These are phyloP conservation scores for Saimiri boliviensis DNA, from an alignment of 2,113 vertebrate species.

Conservation along the genomic window DNA sequence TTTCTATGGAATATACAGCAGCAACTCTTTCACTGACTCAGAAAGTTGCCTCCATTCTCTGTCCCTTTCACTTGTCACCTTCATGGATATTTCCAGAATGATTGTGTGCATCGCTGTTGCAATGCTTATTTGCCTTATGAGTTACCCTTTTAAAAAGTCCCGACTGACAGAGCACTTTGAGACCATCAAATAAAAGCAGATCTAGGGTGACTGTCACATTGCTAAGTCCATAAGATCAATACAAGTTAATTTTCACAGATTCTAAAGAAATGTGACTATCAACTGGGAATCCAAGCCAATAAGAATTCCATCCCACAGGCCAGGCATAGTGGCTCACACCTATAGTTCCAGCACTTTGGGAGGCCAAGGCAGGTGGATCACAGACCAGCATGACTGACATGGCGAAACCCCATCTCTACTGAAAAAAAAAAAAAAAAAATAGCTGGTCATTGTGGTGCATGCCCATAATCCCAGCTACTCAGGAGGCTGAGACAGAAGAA, in stretches of 20 bases:
- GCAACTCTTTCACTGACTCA: background rate
- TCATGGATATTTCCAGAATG: background rate
- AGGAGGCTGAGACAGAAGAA: too few species aligned
- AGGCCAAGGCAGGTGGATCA: too few species aligned
- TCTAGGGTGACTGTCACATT: background rate
- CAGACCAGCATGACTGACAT: too few species aligned
- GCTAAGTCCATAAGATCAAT: background rate
- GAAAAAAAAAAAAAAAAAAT: too few species aligned
- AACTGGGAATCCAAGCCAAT: background rate
- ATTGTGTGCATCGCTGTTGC: background rate
- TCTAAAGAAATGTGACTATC: background rate
- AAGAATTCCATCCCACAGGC: background rate
- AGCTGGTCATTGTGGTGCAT: too few species aligned
- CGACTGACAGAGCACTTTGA: background rate
- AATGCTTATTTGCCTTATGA: background rate
- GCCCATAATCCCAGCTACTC: too few species aligned
- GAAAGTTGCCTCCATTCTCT: background rate
- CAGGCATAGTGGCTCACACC: too few species aligned
- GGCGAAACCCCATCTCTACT: too few species aligned
- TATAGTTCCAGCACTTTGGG: too few species aligned
- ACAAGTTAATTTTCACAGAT: background rate
- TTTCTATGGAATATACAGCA: background rate
- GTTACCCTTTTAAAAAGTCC: background rate
- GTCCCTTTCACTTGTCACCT: rapidly evolving
- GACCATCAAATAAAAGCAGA: background rate